Evolutionary conservation across 2,113 vertebrate genomes (phyloP), one percentile per base, ranked within the genome.

Genomic region (Manacus vitellinus): DNA sequence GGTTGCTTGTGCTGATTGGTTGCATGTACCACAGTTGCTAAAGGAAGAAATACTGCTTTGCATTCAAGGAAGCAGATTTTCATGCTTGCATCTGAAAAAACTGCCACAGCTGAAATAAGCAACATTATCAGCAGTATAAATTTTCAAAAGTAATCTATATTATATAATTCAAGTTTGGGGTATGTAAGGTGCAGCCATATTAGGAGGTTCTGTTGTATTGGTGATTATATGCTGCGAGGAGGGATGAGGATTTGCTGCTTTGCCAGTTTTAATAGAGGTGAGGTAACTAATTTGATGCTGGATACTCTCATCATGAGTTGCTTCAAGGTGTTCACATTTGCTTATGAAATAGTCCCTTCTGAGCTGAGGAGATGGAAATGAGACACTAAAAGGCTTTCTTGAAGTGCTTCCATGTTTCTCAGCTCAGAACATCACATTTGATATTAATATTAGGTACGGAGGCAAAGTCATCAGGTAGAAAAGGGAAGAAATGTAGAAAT

Each of bases 361-460:
- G 95, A 92, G 93, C 83, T 93, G 61, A 92, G 70, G 74, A 95
- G 91, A 95, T 94, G 76, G 90, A 97, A 96, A 96, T 93, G 90
- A 96, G 94, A 94, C 95, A 93, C 85, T 94, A 85, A 95, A 95
- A 94, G 58, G 56, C 85, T 95, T 95, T 94, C 93, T 88, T 80
- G 52, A 93, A 94, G 59, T 78, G 61, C 80, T 95, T 96, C 89
- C 84, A 75, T 94, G 94, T 89, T 95, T 96, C 91, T 63, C 62
- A 72, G 88, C 94, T 97, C 88, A 88, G 91, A 91, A 63, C 85
- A 92, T 95, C 79, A 71, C 62, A 90, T 77, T 97, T 97, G 92
- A 80, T 96, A 89, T 95, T 97, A 96, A 96, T 94, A 70, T 96
- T 96, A 94, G 91, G 94, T 91, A 95, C 91, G 94, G 92, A 96